Conservation (phyloP, 1,140 invertebrate genomes). For the Dreissena rostriformis region DNA sequence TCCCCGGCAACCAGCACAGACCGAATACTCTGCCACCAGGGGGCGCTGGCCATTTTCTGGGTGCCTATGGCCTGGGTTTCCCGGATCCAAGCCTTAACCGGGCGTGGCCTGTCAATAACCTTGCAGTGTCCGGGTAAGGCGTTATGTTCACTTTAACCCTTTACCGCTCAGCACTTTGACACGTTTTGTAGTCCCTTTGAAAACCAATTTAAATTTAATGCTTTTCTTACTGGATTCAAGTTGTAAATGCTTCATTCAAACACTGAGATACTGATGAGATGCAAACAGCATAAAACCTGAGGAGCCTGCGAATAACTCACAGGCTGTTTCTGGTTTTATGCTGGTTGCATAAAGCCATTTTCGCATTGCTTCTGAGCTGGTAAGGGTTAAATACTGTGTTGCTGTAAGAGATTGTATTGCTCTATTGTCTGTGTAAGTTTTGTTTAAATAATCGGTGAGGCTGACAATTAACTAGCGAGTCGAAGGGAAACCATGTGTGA, state of each 20-base stretch:
- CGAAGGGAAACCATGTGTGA: too few species aligned
- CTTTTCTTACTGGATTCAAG: neutral
- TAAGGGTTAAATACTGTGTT: too few species aligned
- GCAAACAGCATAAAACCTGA: neutral
- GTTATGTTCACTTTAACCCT: neutral
- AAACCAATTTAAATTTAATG: neutral
- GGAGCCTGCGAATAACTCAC: neutral
- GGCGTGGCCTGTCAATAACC: constrained; percentile 65
- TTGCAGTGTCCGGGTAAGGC: constrained; percentile 59
- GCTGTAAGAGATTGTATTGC: too few species aligned
- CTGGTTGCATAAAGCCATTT: too few species aligned
- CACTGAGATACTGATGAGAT: neutral
- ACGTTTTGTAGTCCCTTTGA: neutral
- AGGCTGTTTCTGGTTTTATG: neutral
- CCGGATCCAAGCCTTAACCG: constrained; percentile 56
- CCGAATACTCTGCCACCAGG: constrained; percentile 58
- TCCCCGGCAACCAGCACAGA: constrained; percentile 16
- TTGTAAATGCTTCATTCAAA: neutral
- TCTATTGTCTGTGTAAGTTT: too few species aligned
- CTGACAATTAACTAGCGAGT: too few species aligned
- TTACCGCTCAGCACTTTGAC: neutral
- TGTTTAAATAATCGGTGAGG: too few species aligned
- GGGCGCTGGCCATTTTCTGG: constrained; percentile 40
- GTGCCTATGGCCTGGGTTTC: constrained; percentile 42
- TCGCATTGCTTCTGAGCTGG: too few species aligned